A percentile compares a stretch with the other conserved stretches of the same genome.
Evolutionary conservation across 2,888 invertebrate species (phyloP).

Genomic region (Slavum lentiscoides): DNA sequence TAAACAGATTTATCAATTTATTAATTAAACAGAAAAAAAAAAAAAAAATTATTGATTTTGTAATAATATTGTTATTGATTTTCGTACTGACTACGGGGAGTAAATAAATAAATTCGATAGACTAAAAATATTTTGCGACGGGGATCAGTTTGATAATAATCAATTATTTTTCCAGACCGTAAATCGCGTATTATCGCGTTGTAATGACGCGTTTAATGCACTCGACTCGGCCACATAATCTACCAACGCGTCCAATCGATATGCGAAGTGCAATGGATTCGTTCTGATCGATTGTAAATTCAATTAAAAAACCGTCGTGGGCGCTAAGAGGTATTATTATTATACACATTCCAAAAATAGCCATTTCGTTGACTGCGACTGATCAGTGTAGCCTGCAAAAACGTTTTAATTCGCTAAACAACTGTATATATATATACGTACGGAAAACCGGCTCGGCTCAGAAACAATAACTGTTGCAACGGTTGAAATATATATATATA

Average conservation of each 20-base stretch:
- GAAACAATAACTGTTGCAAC: neutral
- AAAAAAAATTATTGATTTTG: too few relatives aligned
- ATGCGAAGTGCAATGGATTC: conserved; percentile 10
- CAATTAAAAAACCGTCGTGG: conserved; percentile 6
- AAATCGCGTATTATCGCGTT: conserved; percentile 3
- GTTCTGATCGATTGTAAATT: conserved; percentile 39
- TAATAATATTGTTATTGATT: too few relatives aligned
- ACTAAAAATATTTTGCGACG: too few relatives aligned
- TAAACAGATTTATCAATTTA: too few relatives aligned
- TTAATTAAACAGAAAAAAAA: too few relatives aligned
- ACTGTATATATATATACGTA: too few relatives aligned
- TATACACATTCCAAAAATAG: neutral
- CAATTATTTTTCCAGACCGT: neutral
- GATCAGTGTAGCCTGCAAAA: too few relatives aligned
- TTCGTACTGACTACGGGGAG: too few relatives aligned
- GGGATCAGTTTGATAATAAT: too few relatives aligned
- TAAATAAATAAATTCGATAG: too few relatives aligned
- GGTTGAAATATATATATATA: conserved; percentile 11
- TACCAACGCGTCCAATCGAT: conserved; percentile 8
- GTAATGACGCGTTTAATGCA: conserved; percentile 19
- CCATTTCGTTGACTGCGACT: neutral
- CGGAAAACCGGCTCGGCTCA: too few relatives aligned
- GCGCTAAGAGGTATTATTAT: neutral
- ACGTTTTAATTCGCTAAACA: neutral
- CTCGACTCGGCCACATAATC: conserved; percentile 2